Evolutionary conservation across 2,113 vertebrate species (phyloP).

Genomic region (Calyptomena viridis): DNA sequence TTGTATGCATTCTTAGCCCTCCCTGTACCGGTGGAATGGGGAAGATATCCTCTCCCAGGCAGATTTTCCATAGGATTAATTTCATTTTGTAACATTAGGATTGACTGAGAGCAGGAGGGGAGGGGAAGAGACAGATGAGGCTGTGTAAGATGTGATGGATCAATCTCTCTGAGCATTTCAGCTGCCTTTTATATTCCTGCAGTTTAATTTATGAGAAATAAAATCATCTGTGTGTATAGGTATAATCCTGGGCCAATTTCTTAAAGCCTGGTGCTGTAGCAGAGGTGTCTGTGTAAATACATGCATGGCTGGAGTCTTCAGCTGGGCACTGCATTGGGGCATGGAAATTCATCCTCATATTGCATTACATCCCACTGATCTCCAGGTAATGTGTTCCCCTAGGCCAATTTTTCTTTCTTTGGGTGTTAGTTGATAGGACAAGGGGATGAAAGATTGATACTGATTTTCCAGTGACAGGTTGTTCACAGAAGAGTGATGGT

Average conservation of each 20-base stretch:
- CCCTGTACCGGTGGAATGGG: not conserved
- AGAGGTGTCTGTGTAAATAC: not conserved
- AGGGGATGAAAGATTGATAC: conserved; percentile 62
- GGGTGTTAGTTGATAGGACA: conserved; percentile 26
- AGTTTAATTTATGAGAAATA: not conserved
- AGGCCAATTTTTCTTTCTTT: conserved; percentile 57
- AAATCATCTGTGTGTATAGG: not conserved
- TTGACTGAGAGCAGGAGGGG: not conserved
- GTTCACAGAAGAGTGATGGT: conserved; percentile 36
- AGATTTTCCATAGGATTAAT: not conserved
- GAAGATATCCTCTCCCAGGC: not conserved
- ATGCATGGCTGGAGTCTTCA: not conserved
- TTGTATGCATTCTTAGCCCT: not conserved
- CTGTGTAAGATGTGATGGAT: not conserved
- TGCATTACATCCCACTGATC: conserved; percentile 13
- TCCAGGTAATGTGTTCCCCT: not conserved
- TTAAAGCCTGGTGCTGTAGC: not conserved
- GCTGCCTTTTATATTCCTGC: not conserved
- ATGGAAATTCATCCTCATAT: not conserved
- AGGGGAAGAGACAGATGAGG: not conserved
- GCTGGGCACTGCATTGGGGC: not conserved
- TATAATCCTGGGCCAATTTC: not conserved
- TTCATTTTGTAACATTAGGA: not conserved
- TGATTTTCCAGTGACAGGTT: conserved; percentile 39
- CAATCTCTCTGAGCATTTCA: not conserved